These are phyloP conservation scores for Macropodus opercularis DNA, from an alignment of 2,797 vertebrate species.

Conservation along the genomic window DNA sequence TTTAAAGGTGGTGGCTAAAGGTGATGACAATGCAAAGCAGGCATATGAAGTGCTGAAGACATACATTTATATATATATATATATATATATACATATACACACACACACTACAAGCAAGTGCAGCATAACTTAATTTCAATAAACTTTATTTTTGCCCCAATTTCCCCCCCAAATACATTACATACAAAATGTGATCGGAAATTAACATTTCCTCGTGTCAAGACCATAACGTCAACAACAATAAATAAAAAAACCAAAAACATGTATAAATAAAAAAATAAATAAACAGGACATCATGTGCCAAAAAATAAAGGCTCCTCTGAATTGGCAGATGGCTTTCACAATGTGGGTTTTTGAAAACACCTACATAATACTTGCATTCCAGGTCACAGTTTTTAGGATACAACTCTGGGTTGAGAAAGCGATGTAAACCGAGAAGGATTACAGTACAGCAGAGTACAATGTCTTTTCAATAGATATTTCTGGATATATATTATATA, in stretches of 20 bases:
- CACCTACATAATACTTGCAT: conserved; percentile 80
- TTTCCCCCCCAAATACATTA: conserved; percentile 73
- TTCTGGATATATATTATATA: conserved; percentile 75
- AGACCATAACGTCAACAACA: conserved; percentile 77
- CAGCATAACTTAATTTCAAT: conserved; percentile 65
- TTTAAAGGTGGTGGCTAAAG: no score
- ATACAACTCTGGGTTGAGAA: conserved; percentile 77
- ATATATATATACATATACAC: no score
- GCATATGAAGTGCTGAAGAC: no score
- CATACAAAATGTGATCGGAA: conserved; percentile 83
- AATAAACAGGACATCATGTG: conserved; percentile 82
- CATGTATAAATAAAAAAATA: conserved; percentile 84
- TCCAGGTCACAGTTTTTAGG: conserved; percentile 85
- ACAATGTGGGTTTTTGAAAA: conserved; percentile 78
- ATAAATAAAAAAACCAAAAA: conserved; percentile 83
- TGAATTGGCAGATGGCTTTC: conserved; percentile 81
- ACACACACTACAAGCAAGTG: no score
- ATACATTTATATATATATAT: no score
- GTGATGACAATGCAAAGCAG: no score
- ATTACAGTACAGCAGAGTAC: conserved; percentile 74
- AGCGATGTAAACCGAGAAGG: conserved; percentile 80
- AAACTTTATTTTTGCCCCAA: conserved; percentile 83
- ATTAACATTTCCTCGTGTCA: conserved; percentile 79
- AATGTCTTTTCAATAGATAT: conserved; percentile 71
- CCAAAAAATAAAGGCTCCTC: conserved; percentile 79